Base-by-base conservation (phyloP, 2,113 vertebrate genomes). In the Himantopus leucocephalus region DNA sequence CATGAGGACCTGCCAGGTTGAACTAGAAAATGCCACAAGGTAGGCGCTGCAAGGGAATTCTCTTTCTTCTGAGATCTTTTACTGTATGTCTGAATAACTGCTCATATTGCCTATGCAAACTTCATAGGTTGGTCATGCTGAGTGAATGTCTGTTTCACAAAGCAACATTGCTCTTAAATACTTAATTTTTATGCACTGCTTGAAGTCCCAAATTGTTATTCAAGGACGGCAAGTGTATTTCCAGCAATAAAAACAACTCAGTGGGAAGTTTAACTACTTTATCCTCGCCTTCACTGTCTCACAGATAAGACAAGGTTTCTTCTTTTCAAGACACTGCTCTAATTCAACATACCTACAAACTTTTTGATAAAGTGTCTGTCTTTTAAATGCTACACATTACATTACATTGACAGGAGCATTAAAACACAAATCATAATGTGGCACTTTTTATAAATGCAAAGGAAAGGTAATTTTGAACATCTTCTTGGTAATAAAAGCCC, bases 181-280 rank as follows among this genome's bases (percentile, higher is more conserved):
- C 67, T 71, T 59, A 58, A 47, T 76, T 94, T 94, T 95, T 87
- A 73, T 81, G 68, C 70, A 45, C 63, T 88, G 74, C 78, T 92
- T 95, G 81, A 53, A 63, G 47, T 68, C 48, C 29, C 39, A 70
- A 75, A 86, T 85, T 91, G 32, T 87, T 92, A 92, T 87, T 94
- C 77, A 92, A 84, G 85, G 82, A 85, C 24, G 14, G 85, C 22
- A 92, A 86, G 82, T 79, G 16, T 63, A 86, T 80, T 96, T 93
- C 62, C 52, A 95, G 52, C 48, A 84, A 88, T 27, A 88, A 92
- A 92, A 95, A 64, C 53, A 92, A 64, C 45, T 84, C 85, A 50
- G 64, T 85, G 73, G 77, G 73, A 77, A 92, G 63, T 84, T 90
- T 77, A 72, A 84, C 73, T 87, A n/a, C 75, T 90, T 90, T 80